A percentile compares a stretch with the other conserved stretches of the same genome.
phyloP scores from a whole-genome alignment of 2,888 invertebrate species.

The Actias luna region DNA sequence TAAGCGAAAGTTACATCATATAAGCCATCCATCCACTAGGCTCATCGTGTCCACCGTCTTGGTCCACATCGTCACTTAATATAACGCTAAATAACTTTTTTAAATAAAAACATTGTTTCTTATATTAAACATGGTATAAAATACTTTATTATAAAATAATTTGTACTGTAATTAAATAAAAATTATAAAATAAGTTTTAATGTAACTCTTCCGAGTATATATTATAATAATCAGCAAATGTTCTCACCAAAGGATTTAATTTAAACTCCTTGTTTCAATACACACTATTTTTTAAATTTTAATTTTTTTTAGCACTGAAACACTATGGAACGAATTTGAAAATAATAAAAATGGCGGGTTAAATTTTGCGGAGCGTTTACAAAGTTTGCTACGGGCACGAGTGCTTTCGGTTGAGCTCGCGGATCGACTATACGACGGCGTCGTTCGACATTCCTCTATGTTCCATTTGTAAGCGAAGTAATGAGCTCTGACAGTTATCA shows the following conservation, averaged over 20 bases:
- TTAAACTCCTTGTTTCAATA: conserved; percentile 14
- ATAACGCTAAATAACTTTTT: no score
- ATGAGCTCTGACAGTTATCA: conserved; percentile 39
- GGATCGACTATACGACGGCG: conserved; percentile 56
- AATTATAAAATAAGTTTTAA: no score
- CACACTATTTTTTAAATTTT: conserved; percentile 9
- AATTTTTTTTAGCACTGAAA: conserved; percentile 28
- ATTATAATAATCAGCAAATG: conserved; percentile 21
- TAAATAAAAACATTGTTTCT: no score
- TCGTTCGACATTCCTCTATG: conserved; percentile 59
- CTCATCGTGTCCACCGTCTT: no score
- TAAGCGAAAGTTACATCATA: no score
- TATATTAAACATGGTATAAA: no score
- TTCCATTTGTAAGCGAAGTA: conserved; percentile 54
- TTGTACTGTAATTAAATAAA: no score
- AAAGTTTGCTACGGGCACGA: conserved; percentile 46
- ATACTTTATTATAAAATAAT: no score
- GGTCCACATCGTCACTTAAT: no score
- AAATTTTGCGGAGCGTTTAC: conserved; percentile 38
- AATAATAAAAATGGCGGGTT: conserved; percentile 33
- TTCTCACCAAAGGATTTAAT: conserved; percentile 45
- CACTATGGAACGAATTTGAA: conserved; percentile 13
- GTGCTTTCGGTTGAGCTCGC: conserved; percentile 55
- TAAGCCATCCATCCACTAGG: no score
- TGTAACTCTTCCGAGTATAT: no score